Base-by-base conservation (phyloP, 2,113 vertebrate species). In the Eudorcas thomsonii region DNA sequence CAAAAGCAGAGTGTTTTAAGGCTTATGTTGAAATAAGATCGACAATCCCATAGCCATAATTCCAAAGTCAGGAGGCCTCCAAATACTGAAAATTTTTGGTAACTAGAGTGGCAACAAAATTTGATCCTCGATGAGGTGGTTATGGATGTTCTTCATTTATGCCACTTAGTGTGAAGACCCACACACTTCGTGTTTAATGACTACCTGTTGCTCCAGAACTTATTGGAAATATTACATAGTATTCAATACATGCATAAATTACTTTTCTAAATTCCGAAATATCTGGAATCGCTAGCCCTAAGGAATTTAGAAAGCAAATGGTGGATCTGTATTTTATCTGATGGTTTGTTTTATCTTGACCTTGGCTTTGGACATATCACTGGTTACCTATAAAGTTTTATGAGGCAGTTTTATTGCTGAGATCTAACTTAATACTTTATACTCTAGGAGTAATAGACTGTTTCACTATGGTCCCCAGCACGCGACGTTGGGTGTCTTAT, bases 321-420 rank as follows among this genome's bases (percentile, higher is more conserved):
- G 43, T 17, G 4, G 78, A 16, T 67, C 26, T 90, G 36, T 39
- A 21, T 83, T 96, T 91, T 85, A 62, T 14, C 33, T 15, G 8
- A 74, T 36, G 9, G 84, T 59, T 91, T 93, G 15, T 88, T 97
- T 77, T 84, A 91, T 94, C 54, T 52, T 60, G 91, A 80, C 88
- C 82, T 92, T 95, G 94, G 19, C 95, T 21, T 64, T 81, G 55
- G 86, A 36, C 45, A 21, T 57, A 77, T 81, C 77, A 52, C 64
- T 86, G 23, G 86, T n/a, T 95, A 86, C 59, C 94, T 89, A 11
- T 90, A 87, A 57, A 96, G 88, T 43, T 81, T 94, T 90, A 96
- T 33, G 80, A 92, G 74, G 74, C 64, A 67, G 71, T 90, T 96
- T 95, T 88, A 94, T 84, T 36, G 28, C 92, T 50, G 64, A 90